Conservation (phyloP, 2,113 vertebrate genomes). For the Pomatostomus ruficeps region DNA sequence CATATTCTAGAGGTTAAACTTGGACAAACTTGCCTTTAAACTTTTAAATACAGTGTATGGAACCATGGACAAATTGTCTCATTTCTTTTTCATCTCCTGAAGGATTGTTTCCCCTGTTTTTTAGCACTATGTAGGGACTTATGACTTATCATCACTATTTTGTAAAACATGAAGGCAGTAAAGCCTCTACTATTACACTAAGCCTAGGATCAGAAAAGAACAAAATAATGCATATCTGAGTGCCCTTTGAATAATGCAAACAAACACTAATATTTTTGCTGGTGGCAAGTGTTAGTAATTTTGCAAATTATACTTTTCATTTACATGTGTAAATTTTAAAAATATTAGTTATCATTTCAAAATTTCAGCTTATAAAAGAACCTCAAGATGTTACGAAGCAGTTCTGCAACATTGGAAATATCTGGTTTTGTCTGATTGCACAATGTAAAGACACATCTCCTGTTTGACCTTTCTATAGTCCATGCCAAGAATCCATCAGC, state of each 20-base stretch:
- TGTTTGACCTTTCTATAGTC: neutral
- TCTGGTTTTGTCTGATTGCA: neutral
- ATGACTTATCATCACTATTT: neutral
- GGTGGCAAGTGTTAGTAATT: constrained; percentile 15
- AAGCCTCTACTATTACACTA: neutral
- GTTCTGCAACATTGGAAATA: constrained; percentile 11
- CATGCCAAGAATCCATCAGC: constrained; percentile 1
- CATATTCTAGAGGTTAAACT: neutral
- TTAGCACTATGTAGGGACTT: neutral
- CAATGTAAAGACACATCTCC: neutral
- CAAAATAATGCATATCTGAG: neutral
- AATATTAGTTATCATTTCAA: constrained; percentile 32
- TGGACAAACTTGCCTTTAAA: neutral
- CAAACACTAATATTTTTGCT: constrained; percentile 43
- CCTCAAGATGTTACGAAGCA: neutral
- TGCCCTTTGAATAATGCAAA: constrained; percentile 30
- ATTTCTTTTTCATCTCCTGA: neutral
- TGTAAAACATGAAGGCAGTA: neutral
- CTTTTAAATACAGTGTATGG: neutral
- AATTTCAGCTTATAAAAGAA: constrained; percentile 35
- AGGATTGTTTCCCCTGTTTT: neutral
- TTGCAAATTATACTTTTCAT: constrained; percentile 47
- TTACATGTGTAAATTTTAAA: no score
- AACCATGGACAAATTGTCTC: neutral
- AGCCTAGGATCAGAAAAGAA: neutral